Conservation (phyloP, 2,888 invertebrate genomes). For the Cheilosia impressa region DNA sequence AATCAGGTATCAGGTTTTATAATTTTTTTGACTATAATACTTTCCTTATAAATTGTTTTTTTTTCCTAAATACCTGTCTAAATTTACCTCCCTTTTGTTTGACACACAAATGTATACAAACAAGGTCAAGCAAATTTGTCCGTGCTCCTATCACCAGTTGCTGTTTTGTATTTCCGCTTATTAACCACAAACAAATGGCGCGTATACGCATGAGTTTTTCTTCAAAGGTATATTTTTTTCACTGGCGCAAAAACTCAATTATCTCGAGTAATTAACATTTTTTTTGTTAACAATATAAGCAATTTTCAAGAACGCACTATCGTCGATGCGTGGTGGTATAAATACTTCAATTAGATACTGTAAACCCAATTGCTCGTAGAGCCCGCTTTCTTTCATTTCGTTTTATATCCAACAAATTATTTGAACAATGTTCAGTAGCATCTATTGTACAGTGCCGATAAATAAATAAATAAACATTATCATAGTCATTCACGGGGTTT, state of each 20-base stretch:
- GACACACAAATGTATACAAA: neutral
- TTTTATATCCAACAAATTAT: neutral
- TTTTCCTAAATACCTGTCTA: too few relatives aligned
- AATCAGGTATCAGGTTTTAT: too few relatives aligned
- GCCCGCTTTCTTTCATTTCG: neutral
- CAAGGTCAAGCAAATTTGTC: constrained; percentile 1
- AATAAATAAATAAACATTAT: constrained; percentile 12
- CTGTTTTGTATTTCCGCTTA: constrained; percentile 21
- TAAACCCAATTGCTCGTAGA: neutral
- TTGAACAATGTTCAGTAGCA: neutral
- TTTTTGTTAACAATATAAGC: neutral
- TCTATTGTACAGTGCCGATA: neutral
- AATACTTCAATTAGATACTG: constrained; percentile 27
- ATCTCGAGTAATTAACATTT: constrained; percentile 4
- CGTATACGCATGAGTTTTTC: constrained; percentile 9
- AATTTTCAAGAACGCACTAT: constrained; percentile 5
- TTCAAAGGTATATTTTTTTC: neutral
- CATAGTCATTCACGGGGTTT: neutral
- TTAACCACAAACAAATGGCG: constrained; percentile 20
- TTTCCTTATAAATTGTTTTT: too few relatives aligned
- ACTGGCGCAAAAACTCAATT: constrained; percentile 1
- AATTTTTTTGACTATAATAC: too few relatives aligned
- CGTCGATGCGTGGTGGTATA: constrained; percentile 31
- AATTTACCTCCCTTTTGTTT: neutral
- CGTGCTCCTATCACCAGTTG: too few relatives aligned